Conservation (phyloP, 2,797 vertebrate genomes). For the Neopelma chrysocephalum region DNA sequence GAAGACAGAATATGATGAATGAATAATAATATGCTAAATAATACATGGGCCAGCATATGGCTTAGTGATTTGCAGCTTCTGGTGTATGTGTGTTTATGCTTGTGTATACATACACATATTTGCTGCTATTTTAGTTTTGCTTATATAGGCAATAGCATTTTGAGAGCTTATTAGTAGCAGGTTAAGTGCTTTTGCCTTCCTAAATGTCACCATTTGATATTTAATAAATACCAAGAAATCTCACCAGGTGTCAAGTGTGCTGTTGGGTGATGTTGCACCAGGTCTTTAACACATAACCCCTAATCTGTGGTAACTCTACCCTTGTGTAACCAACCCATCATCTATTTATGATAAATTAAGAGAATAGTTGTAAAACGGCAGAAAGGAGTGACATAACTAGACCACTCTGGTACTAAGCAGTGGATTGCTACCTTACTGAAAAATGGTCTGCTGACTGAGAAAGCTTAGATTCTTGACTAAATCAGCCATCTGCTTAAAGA, state of each 20-base stretch:
- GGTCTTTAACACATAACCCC: neutral
- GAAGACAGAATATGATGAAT: neutral
- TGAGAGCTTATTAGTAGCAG: neutral
- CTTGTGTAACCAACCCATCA: neutral
- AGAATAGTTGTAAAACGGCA: neutral
- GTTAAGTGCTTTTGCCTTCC: conserved; percentile 6
- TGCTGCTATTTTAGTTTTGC: neutral
- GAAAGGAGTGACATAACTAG: neutral
- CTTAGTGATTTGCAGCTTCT: neutral
- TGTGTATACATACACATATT: neutral
- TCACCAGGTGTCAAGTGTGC: neutral
- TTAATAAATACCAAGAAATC: conserved; percentile 33
- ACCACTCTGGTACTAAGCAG: neutral
- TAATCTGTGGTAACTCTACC: neutral
- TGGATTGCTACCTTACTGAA: neutral
- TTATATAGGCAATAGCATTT: neutral
- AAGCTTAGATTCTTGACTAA: neutral
- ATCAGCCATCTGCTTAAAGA: neutral
- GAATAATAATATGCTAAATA: neutral
- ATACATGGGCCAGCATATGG: neutral
- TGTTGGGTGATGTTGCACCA: neutral
- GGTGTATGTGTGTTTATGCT: neutral
- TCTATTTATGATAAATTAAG: neutral
- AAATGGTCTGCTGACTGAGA: neutral
- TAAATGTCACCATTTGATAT: conserved; percentile 32